Base-by-base conservation (phyloP, 2,797 vertebrate genomes). In the Falco cherrug region DNA sequence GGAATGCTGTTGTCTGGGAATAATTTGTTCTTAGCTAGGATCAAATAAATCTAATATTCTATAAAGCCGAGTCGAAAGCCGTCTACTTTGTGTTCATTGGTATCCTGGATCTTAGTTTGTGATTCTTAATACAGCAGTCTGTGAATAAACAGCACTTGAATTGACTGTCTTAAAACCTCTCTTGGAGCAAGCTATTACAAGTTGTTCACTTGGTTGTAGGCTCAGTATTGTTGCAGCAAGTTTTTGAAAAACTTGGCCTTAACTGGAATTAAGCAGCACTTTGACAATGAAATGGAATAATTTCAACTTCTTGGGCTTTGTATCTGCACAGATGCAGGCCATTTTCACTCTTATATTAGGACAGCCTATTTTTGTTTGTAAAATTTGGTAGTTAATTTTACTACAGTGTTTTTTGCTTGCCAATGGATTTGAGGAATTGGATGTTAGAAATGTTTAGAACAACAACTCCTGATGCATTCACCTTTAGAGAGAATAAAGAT, bases 181-280 rank as follows among this genome's bases (percentile, higher is more conserved):
- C 80, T 90, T 47, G 82, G 79, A 91, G 94, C 96, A 96, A 93
- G 88, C 93, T 96, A 37, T 93, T 91, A 90, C 94, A 95, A 81
- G 93, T 70, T 68, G 29, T 6, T 84, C 71, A 1, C 73, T 82
- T 4, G 3, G 67, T 26, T 39, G 69, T 64, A 82, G 83, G 93
- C 83, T 89, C 37, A 4, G 63, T 54, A 82, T 57, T 90, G 87
- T 92, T 96, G 85, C 57, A 95, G 85, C 91, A 95, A 83, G 93
- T 81, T 97, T 87, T 50, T 26, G 60, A 73, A 80, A 89, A 75
- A 28, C 89, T 88, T 96, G 87, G 76, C 91, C 85, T 90, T 67
- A 60, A 31, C 75, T 35, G 84, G 65, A 83, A 25, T 29, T 59
- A 51, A 90, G 95, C 64, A 65, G 90, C 78, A 20, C 74, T 90